These are phyloP conservation scores for Sander lucioperca DNA, from an alignment of 2,113 vertebrate genomes.

Conservation along the genomic window DNA sequence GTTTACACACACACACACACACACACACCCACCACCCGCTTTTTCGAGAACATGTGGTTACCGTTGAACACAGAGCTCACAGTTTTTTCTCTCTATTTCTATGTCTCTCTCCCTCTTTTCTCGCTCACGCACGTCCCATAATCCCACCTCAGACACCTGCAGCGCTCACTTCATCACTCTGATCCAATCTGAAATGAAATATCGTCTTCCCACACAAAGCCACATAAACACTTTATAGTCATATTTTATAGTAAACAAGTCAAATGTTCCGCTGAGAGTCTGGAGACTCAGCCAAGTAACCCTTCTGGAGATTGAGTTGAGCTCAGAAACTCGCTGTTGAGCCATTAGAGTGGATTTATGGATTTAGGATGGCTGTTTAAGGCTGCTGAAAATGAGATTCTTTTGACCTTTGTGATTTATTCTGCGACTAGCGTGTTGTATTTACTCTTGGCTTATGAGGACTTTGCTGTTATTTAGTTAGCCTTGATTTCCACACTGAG, in stretches of 20 bases:
- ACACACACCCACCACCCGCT: neutral
- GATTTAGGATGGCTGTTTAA: slow-evolving; percentile 52
- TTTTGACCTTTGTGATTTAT: slow-evolving; percentile 43
- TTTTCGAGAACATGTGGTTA: slow-evolving; percentile 31
- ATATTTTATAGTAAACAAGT: slow-evolving; percentile 56
- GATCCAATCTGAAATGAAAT: slow-evolving; percentile 17
- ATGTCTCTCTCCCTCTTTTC: neutral
- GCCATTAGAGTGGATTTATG: slow-evolving; percentile 52
- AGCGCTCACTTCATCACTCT: slow-evolving; percentile 18
- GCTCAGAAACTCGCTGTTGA: slow-evolving; percentile 41
- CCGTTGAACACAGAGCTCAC: neutral
- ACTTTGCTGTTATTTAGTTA: neutral
- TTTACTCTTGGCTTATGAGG: slow-evolving; percentile 16
- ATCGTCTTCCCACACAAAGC: slow-evolving; percentile 12
- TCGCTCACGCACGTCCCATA: neutral
- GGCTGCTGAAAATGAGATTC: slow-evolving; percentile 31
- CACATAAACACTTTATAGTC: slow-evolving; percentile 29
- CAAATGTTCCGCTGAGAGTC: slow-evolving; percentile 33
- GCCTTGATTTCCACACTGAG: neutral
- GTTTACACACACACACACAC: slow-evolving; percentile 7
- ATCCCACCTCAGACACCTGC: slow-evolving; percentile 40
- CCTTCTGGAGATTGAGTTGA: slow-evolving; percentile 49
- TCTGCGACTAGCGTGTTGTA: slow-evolving; percentile 6
- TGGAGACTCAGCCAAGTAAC: slow-evolving; percentile 24
- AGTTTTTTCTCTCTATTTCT: neutral